Evolutionary conservation across 2,888 invertebrate species (phyloP).

Genomic region (Ichneumon xanthorius): DNA sequence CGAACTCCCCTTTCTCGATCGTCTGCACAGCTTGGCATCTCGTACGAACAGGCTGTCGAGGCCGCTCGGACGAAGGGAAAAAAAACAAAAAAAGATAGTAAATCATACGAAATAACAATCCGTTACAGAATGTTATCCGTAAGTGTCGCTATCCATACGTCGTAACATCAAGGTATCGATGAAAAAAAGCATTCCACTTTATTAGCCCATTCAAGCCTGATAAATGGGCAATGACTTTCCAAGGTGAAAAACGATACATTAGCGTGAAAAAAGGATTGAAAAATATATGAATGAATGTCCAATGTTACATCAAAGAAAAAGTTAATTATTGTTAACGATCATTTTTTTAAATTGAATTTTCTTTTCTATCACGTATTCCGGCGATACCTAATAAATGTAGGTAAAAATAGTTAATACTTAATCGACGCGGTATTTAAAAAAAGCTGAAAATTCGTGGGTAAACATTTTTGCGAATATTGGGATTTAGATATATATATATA

Average conservation of each 20-base stretch:
- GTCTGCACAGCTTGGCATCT: conserved; percentile 23
- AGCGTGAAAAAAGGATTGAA: too few species aligned
- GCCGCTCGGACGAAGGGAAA: not conserved
- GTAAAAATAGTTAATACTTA: too few species aligned
- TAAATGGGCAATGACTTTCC: not conserved
- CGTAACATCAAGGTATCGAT: not conserved
- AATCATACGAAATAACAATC: conserved; percentile 9
- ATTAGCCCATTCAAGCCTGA: not conserved
- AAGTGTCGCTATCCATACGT: not conserved
- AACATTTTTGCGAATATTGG: too few species aligned
- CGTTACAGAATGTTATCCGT: not conserved
- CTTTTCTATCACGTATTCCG: too few species aligned
- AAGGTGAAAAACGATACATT: not conserved
- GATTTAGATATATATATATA: not conserved
- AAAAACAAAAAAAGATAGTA: not conserved
- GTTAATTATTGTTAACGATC: too few species aligned
- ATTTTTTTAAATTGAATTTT: too few species aligned
- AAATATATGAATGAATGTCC: too few species aligned
- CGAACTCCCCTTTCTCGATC: conserved; percentile 29
- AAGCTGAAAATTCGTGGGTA: too few species aligned
- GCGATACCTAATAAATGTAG: too few species aligned
- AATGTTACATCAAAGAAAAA: too few species aligned
- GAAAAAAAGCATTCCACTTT: not conserved
- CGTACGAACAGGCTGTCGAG: not conserved
- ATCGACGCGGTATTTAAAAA: too few species aligned